Evolutionary conservation across 1,140 invertebrate species (phyloP).

Genomic region (Lamellibrachia luymesi): DNA sequence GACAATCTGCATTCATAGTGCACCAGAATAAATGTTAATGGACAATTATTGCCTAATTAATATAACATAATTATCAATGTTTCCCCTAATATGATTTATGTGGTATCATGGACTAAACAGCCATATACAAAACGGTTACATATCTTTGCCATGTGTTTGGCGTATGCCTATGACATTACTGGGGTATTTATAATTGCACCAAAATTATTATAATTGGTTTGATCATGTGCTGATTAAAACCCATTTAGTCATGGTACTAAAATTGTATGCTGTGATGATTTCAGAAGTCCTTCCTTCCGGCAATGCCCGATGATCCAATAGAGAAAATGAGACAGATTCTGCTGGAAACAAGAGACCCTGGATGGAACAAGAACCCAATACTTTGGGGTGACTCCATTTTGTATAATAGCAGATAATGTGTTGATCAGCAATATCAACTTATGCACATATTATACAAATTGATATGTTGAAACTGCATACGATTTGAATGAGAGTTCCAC

Average conservation of each 20-base stretch:
- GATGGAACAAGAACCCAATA: not conserved
- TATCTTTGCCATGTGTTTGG: not conserved
- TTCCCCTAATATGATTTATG: too few relatives aligned
- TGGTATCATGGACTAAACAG: too few relatives aligned
- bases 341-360: conserved; percentile 24
- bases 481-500: too few relatives aligned
- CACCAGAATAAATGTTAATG: too few relatives aligned
- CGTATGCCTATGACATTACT: too few relatives aligned
- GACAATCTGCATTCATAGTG: too few relatives aligned
- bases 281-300: conserved; percentile 26
- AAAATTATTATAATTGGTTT: not conserved
- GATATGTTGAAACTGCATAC: too few relatives aligned
- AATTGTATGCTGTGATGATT: not conserved
- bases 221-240: not conserved
- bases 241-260: not conserved
- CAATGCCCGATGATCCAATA: conserved; percentile 31
- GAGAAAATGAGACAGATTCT: conserved; percentile 33
- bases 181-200: too few relatives aligned
- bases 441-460: too few relatives aligned
- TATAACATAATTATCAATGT: too few relatives aligned
- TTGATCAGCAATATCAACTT: not conserved
- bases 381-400: not conserved
- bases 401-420: not conserved
- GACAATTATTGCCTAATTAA: too few relatives aligned
- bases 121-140: not conserved